These are phyloP conservation scores for Alviniconcha strummeri DNA, from an alignment of 2,888 invertebrate genomes.

Conservation along the genomic window DNA sequence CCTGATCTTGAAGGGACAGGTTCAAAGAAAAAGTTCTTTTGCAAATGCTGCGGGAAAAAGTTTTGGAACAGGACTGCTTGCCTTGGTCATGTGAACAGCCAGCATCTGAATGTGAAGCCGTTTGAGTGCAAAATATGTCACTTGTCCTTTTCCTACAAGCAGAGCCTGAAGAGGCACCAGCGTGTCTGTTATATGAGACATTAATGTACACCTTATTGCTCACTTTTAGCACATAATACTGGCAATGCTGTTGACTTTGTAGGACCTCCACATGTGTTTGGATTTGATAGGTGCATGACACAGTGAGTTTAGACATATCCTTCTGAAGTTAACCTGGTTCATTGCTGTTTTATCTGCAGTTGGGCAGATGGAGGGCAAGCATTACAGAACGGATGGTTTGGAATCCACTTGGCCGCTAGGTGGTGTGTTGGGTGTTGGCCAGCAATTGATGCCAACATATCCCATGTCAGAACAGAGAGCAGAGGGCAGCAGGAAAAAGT, in stretches of 20 bases:
- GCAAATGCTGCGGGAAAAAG: constrained; percentile 27
- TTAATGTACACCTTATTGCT: background rate
- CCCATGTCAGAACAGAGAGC: constrained; percentile 2
- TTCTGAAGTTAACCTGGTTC: constrained; percentile 42
- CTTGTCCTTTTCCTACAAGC: constrained; percentile 22
- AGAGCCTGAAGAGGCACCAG: constrained; percentile 21
- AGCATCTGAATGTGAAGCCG: constrained; percentile 27
- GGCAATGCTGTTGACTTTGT: too few relatives aligned
- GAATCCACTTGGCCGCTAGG: constrained; percentile 18
- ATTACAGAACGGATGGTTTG: background rate
- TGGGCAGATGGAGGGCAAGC: constrained; percentile 13
- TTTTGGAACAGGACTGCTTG: constrained; percentile 32
- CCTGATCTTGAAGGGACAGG: constrained; percentile 22
- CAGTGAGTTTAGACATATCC: too few relatives aligned
- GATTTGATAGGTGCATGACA: background rate
- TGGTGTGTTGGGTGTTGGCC: background rate
- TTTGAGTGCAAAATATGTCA: constrained; percentile 25
- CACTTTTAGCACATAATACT: too few relatives aligned
- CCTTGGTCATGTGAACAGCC: constrained; percentile 30
- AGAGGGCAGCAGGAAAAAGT: constrained; percentile 27
- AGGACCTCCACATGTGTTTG: background rate
- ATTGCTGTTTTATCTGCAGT: constrained; percentile 31
- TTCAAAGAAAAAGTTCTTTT: constrained; percentile 36
- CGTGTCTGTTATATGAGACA: constrained; percentile 22
- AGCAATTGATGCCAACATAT: background rate